phyloP scores from a whole-genome alignment of 2,888 invertebrate species.

The Nebria salina region DNA sequence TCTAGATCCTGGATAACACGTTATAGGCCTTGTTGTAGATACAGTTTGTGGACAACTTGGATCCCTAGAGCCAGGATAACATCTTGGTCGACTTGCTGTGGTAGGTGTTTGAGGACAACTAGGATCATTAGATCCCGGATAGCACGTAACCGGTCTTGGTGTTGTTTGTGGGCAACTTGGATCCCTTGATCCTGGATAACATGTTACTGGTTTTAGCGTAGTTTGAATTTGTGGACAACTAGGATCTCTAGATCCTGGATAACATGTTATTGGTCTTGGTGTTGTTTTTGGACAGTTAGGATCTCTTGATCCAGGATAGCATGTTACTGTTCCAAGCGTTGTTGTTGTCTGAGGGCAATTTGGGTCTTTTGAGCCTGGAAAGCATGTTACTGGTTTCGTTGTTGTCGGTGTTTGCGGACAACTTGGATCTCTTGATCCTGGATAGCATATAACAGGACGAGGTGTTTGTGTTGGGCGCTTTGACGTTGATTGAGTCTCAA shows the following conservation, averaged over 20 bases:
- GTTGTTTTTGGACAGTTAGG: conserved; percentile 51
- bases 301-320: conserved; percentile 54
- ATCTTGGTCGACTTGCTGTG: conserved; percentile 7
- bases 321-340: conserved; percentile 45
- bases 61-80: conserved; percentile 50
- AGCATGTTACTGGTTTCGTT: conserved; percentile 49
- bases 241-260: conserved; percentile 57
- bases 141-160: conserved; percentile 55
- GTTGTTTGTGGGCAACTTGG: conserved; percentile 50
- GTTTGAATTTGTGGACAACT: conserved; percentile 52
- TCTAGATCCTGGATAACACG: conserved; percentile 53
- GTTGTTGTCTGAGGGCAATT: conserved; percentile 50
- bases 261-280: conserved; percentile 51
- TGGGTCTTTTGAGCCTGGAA: conserved; percentile 58
- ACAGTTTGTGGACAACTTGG: conserved; percentile 51
- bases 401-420: conserved; percentile 51
- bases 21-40: conserved; percentile 47
- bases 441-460: conserved; percentile 52
- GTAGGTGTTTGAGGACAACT: conserved; percentile 56
- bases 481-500: neutral
- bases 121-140: conserved; percentile 58
- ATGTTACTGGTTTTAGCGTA: conserved; percentile 47
- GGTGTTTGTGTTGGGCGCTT: conserved; percentile 48
- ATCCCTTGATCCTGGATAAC: conserved; percentile 54
- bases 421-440: conserved; percentile 55